These are phyloP conservation scores for Drosophila rellima DNA, from an alignment of 2,888 invertebrate species.

Conservation along the genomic window DNA sequence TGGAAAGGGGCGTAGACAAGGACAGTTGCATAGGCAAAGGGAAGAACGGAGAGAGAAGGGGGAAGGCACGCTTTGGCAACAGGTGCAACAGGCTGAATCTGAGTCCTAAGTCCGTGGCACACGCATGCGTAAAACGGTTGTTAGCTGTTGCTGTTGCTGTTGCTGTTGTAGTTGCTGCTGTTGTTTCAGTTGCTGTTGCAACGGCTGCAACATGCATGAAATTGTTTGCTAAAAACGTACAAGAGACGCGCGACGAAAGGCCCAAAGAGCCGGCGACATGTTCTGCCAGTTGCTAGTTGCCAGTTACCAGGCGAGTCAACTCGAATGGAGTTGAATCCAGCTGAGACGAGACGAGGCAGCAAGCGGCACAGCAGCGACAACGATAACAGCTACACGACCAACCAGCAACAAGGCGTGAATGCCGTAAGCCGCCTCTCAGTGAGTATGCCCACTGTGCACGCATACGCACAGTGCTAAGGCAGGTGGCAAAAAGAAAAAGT, in stretches of 20 bases:
- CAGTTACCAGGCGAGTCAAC: constrained; percentile 22
- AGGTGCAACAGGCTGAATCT: constrained; percentile 64
- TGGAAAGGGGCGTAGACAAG: not conserved
- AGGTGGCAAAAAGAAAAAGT: constrained; percentile 44
- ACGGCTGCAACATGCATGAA: constrained; percentile 74
- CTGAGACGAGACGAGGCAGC: constrained; percentile 19
- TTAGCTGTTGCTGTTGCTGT: constrained; percentile 47
- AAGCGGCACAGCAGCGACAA: constrained; percentile 55
- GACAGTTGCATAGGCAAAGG: not conserved
- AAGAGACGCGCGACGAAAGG: constrained; percentile 40
- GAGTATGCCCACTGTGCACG: constrained; percentile 2
- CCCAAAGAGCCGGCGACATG: constrained; percentile 60
- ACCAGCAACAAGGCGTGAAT: constrained; percentile 73
- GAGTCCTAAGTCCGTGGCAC: constrained; percentile 56
- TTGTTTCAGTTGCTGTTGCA: constrained; percentile 45
- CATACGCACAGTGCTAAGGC: constrained; percentile 45
- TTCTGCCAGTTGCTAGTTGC: constrained; percentile 58
- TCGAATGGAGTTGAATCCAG: not conserved
- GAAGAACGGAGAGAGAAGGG: not conserved
- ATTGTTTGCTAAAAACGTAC: constrained; percentile 56
- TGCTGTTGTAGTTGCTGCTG: constrained; percentile 35
- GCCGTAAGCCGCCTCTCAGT: constrained; percentile 65
- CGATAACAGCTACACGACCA: constrained; percentile 63
- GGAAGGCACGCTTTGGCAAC: constrained; percentile 46
- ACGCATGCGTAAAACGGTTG: constrained; percentile 81